Evolutionary conservation across 2,888 invertebrate genomes (phyloP).

Genomic region (Aphelenchoides bicaudatus): DNA sequence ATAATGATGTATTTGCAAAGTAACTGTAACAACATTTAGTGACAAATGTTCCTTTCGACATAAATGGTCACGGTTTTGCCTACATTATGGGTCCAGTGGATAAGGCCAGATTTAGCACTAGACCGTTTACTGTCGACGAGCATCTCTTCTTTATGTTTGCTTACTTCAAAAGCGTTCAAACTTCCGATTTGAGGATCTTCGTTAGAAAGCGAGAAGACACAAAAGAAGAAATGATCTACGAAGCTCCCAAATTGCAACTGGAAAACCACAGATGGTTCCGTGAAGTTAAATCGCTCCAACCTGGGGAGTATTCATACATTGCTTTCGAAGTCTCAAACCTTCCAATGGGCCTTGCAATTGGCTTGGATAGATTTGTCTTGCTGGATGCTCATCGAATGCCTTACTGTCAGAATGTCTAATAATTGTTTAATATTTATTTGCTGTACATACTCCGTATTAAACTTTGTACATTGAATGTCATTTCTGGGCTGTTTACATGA

Average conservation of each 20-base stretch:
- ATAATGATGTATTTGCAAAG: slow-evolving; percentile 3
- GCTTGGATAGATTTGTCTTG: slow-evolving; percentile 51
- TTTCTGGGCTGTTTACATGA: too few relatives aligned
- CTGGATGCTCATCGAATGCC: slow-evolving; percentile 42
- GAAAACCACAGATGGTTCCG: slow-evolving; percentile 52
- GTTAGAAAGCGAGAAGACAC: slow-evolving; percentile 33
- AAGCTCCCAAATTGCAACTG: slow-evolving; percentile 16
- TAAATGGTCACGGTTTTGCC: slow-evolving; percentile 49
- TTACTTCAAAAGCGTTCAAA: slow-evolving; percentile 45
- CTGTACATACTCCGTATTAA: too few relatives aligned
- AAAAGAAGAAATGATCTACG: slow-evolving; percentile 39
- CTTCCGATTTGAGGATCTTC: slow-evolving; percentile 34
- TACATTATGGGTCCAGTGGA: slow-evolving; percentile 44
- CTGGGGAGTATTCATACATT: slow-evolving; percentile 52
- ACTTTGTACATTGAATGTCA: too few relatives aligned
- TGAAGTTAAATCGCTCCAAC: slow-evolving; percentile 40
- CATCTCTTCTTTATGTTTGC: slow-evolving; percentile 50
- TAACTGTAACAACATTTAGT: not conserved
- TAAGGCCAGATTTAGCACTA: slow-evolving; percentile 40
- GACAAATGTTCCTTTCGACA: slow-evolving; percentile 8
- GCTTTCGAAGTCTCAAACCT: slow-evolving; percentile 49
- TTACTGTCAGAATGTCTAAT: slow-evolving; percentile 39
- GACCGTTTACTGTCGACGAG: slow-evolving; percentile 42
- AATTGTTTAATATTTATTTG: too few relatives aligned
- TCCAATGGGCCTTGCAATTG: slow-evolving; percentile 43